phyloP scores from a whole-genome alignment of 1,140 invertebrate genomes.

The Calliopsis andreniformis region DNA sequence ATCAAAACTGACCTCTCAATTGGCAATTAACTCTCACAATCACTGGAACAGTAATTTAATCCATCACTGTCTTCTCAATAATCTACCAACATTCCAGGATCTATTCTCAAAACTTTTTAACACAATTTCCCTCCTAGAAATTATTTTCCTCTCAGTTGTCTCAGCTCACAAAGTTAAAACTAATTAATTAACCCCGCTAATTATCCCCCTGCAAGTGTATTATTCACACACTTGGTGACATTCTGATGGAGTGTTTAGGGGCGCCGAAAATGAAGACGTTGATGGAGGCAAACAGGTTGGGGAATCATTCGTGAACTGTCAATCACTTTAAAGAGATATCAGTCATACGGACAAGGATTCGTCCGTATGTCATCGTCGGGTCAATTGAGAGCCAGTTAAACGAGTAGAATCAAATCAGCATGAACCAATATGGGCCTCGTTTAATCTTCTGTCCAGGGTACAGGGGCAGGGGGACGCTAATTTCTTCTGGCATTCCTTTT shows the following conservation, averaged over 20 bases:
- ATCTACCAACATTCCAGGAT: no score
- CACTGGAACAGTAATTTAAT: background rate
- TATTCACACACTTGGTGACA: background rate
- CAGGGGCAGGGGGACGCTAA: slow-evolving; percentile 6
- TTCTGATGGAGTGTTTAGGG: slow-evolving; percentile 25
- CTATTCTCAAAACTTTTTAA: no score
- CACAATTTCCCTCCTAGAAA: no score
- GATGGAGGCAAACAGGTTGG: background rate
- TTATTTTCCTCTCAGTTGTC: no score
- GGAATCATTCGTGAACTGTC: slow-evolving; percentile 1
- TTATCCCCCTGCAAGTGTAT: no score
- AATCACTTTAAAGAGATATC: slow-evolving; percentile 38
- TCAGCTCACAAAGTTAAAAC: no score
- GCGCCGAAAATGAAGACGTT: slow-evolving; percentile 5
- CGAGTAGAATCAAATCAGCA: slow-evolving; percentile 42
- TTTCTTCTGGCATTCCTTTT: background rate
- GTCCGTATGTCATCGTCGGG: slow-evolving; percentile 35
- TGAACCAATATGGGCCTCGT: slow-evolving; percentile 31
- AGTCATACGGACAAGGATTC: slow-evolving; percentile 39
- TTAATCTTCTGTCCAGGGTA: slow-evolving; percentile 1
- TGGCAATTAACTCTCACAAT: background rate
- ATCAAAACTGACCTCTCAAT: background rate
- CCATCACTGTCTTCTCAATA: background rate
- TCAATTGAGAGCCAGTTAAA: slow-evolving; percentile 33
- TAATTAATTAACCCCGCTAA: no score